Percentiles rank a stretch among this genome's conserved stretches.
Conservation (phyloP, 2,113 vertebrate genomes). For the Conger conger region DNA sequence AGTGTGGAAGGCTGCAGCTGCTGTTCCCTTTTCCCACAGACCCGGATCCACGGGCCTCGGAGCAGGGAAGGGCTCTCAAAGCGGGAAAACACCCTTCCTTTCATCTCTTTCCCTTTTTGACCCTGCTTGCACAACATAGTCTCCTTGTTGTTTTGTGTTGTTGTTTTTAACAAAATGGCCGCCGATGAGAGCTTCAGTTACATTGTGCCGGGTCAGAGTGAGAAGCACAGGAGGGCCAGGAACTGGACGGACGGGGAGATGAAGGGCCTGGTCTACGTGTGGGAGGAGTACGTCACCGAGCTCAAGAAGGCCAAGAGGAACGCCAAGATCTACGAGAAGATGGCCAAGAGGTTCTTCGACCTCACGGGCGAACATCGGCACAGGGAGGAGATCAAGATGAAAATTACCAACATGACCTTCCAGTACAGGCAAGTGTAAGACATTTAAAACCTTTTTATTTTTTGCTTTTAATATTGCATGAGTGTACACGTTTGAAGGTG, state of each 20-base stretch:
- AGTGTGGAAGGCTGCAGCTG: conserved; percentile 73
- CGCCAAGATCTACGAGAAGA: conserved; percentile 97
- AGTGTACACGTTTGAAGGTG: not conserved
- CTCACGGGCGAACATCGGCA: conserved; percentile 94
- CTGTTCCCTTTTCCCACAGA: conserved; percentile 37
- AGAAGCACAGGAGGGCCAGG: conserved; percentile 94
- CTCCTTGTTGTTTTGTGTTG: not conserved
- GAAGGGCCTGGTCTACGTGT: conserved; percentile 93
- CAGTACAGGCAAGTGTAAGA: conserved; percentile 88
- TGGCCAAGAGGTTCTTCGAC: conserved; percentile 93
- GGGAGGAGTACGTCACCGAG: conserved; percentile 94
- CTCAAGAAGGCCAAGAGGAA: conserved; percentile 96
- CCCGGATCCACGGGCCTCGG: conserved; percentile 33
- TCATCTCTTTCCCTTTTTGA: conserved; percentile 27
- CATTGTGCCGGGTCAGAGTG: conserved; percentile 79
- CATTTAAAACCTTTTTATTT: not conserved
- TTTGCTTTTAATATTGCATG: not conserved
- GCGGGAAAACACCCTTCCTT: conserved; percentile 22
- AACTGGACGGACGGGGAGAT: conserved; percentile 98
- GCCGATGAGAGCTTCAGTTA: conserved; percentile 85
- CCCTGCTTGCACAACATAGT: conserved; percentile 36
- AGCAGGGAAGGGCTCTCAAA: conserved; percentile 59
- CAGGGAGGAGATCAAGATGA: conserved; percentile 98
- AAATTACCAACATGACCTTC: conserved; percentile 99
- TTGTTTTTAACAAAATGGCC: conserved; percentile 72